Evolutionary conservation across 2,888 invertebrate genomes (phyloP).

Genomic region (Urechis unicinctus): DNA sequence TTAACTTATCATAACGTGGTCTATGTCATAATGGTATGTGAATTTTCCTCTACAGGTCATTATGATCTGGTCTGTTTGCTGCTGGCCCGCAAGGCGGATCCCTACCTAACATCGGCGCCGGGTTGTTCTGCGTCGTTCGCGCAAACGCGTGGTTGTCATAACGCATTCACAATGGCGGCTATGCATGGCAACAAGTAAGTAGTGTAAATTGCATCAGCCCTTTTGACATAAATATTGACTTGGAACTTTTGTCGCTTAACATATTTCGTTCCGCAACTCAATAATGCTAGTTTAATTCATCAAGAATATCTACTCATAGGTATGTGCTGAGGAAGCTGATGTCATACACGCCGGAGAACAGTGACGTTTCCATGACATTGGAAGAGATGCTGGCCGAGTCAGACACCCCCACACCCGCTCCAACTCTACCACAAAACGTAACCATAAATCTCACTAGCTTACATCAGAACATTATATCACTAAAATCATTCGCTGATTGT

Average conservation of each 20-base stretch:
- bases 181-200: conserved; percentile 69
- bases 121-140: conserved; percentile 76
- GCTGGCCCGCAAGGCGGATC: conserved; percentile 78
- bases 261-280: no score
- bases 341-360: conserved; percentile 59
- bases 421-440: no score
- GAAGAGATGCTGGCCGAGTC: conserved; percentile 88
- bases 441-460: no score
- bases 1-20: no score
- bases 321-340: conserved; percentile 70
- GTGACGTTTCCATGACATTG: conserved; percentile 69
- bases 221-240: no score
- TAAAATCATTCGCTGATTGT: no score
- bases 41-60: conserved; percentile 22
- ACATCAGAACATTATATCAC: no score
- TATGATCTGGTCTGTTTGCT: conserved; percentile 73
- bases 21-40: neutral
- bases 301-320: conserved; percentile 50
- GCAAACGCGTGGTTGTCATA: conserved; percentile 67
- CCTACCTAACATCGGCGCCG: conserved; percentile 76
- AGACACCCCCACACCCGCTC: no score
- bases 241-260: no score
- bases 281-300: no score
- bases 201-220: no score
- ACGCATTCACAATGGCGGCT: conserved; percentile 82